Conservation (phyloP, 2,113 vertebrate species). For the Hipposideros armiger region DNA sequence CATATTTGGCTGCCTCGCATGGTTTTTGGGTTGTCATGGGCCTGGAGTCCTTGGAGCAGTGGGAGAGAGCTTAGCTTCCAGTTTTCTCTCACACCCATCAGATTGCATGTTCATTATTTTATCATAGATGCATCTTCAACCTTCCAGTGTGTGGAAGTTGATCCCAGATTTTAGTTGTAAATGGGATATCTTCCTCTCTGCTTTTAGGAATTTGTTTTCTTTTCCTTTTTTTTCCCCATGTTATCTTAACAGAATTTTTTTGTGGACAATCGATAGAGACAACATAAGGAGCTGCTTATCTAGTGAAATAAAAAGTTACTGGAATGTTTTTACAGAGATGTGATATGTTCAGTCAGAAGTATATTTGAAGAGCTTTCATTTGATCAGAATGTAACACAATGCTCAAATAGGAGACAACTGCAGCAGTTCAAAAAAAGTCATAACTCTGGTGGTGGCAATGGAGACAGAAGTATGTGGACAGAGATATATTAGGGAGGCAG, state of each 20-base stretch:
- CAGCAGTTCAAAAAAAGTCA: not conserved
- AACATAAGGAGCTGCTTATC: not conserved
- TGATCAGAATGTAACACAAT: not conserved
- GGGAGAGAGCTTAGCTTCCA: not conserved
- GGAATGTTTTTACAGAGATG: not conserved
- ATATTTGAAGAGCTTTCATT: not conserved
- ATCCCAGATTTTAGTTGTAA: not conserved
- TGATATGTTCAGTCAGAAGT: not conserved
- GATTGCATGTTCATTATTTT: too few relatives aligned
- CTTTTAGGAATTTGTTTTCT: not conserved
- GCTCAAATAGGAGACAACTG: not conserved
- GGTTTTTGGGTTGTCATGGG: not conserved
- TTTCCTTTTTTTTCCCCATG: not conserved
- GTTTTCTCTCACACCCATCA: accelerated
- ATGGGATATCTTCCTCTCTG: not conserved
- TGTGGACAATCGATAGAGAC: not conserved
- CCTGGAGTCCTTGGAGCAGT: not conserved
- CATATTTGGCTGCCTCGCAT: accelerated
- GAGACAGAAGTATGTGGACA: too few relatives aligned
- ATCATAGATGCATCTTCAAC: accelerated
- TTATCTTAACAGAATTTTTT: not conserved
- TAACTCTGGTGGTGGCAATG: not conserved
- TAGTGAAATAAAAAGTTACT: not conserved
- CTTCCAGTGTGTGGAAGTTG: not conserved
- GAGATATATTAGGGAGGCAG: not conserved